These are phyloP conservation scores for Netelia fuscicornis DNA, from an alignment of 2,888 invertebrate genomes.

Conservation along the genomic window DNA sequence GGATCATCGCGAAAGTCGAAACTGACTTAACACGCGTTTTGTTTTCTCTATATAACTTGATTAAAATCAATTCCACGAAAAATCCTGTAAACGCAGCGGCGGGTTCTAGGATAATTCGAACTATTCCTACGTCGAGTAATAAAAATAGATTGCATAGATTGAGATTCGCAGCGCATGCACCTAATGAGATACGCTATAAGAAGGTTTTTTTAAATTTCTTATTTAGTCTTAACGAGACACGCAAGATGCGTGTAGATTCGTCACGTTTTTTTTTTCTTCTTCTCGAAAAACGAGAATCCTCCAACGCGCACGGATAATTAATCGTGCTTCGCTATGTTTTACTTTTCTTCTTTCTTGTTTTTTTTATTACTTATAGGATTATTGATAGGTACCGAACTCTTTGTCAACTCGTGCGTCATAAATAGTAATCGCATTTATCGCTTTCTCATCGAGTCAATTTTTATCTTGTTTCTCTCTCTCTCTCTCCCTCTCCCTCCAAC, in stretches of 20 bases:
- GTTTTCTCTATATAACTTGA: conserved; percentile 26
- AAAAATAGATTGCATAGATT: conserved; percentile 85
- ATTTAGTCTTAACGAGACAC: conserved; percentile 33
- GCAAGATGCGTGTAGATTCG: conserved; percentile 40
- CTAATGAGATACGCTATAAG: conserved; percentile 78
- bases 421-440: conserved; percentile 50
- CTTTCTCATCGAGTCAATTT: conserved; percentile 34
- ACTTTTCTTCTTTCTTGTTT: not conserved
- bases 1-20: conserved; percentile 6
- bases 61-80: conserved; percentile 62
- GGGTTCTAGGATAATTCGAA: conserved; percentile 66
- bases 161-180: conserved; percentile 83
- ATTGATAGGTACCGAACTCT: conserved; percentile 68
- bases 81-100: conserved; percentile 67
- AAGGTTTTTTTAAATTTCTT: conserved; percentile 69
- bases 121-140: conserved; percentile 81
- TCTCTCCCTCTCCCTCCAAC: not conserved
- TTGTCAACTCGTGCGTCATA: conserved; percentile 55
- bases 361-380: conserved; percentile 47
- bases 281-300: conserved; percentile 8
- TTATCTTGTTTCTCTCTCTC: conserved; percentile 16
- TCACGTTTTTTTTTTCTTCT: conserved; percentile 14
- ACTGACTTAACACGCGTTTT: conserved; percentile 47
- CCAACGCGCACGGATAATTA: conserved; percentile 11
- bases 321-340: conserved; percentile 5